A percentile compares a stretch with the other conserved stretches of the same genome.
phyloP scores from a whole-genome alignment of 2,113 vertebrate species.

The Pongo pygmaeus region DNA sequence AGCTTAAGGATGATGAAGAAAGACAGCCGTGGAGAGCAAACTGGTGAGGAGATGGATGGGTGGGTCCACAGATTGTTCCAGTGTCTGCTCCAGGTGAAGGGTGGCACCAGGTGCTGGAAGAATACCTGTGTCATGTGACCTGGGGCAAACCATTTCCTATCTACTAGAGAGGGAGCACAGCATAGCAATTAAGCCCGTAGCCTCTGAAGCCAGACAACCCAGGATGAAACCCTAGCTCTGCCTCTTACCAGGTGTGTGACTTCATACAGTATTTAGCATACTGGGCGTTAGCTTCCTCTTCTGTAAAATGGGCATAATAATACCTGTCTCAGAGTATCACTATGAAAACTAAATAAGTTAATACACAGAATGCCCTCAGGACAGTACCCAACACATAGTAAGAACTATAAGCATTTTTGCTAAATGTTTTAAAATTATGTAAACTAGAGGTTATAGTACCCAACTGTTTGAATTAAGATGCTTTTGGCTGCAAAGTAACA shows the following conservation, averaged over 20 bases:
- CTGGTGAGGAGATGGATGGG: neutral
- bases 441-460: neutral
- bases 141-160: neutral
- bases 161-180: neutral
- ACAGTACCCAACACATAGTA: neutral
- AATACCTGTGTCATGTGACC: neutral
- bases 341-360: neutral
- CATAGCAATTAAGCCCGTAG: neutral
- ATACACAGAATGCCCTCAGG: neutral
- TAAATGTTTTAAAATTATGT: neutral
- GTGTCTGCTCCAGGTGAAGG: neutral
- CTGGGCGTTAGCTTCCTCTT: neutral
- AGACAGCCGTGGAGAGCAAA: neutral
- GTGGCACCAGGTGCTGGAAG: neutral
- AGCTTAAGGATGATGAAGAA: neutral
- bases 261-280: neutral
- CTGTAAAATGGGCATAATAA: neutral
- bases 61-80: rapidly evolving
- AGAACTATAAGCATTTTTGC: neutral
- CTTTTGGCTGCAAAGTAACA: neutral
- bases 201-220: neutral
- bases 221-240: neutral
- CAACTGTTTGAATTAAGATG: neutral
- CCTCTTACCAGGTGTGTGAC: neutral
- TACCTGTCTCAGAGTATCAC: neutral